Percentiles rank a stretch among this genome's conserved stretches.
Evolutionary conservation across 2,113 vertebrate species (phyloP).

Genomic region (Rhineura floridana): DNA sequence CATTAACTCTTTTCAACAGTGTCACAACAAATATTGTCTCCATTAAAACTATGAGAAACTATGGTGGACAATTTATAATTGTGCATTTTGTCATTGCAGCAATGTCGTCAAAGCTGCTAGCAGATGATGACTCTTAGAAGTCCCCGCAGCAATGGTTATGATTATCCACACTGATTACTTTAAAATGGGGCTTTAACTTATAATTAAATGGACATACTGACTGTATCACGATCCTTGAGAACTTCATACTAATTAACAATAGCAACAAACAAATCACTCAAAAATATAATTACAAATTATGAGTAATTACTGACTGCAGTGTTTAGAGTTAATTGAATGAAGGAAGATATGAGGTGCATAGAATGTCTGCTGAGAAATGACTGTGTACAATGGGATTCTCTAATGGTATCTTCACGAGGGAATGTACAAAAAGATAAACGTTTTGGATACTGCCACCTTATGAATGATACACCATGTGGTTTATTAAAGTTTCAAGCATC

Average conservation of each 20-base stretch:
- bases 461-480: neutral
- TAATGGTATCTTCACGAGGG: neutral
- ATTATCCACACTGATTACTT: constrained; percentile 18
- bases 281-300: constrained; percentile 30
- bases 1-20: neutral
- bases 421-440: constrained; percentile 10
- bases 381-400: neutral
- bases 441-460: neutral
- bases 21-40: neutral
- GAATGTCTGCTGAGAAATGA: neutral
- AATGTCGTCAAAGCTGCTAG: neutral
- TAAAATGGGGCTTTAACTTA: constrained; percentile 14
- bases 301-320: neutral
- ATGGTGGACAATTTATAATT: neutral
- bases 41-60: neutral
- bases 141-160: neutral
- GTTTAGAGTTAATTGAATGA: constrained; percentile 30
- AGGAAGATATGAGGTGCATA: neutral
- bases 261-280: constrained; percentile 29
- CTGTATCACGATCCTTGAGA: constrained; percentile 34
- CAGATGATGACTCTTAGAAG: neutral
- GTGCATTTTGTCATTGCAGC: neutral
- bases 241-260: constrained; percentile 18
- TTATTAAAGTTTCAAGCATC: neutral
- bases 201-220: neutral